Evolutionary conservation across 2,888 invertebrate genomes (phyloP).

Genomic region (Sipunculus nudus): DNA sequence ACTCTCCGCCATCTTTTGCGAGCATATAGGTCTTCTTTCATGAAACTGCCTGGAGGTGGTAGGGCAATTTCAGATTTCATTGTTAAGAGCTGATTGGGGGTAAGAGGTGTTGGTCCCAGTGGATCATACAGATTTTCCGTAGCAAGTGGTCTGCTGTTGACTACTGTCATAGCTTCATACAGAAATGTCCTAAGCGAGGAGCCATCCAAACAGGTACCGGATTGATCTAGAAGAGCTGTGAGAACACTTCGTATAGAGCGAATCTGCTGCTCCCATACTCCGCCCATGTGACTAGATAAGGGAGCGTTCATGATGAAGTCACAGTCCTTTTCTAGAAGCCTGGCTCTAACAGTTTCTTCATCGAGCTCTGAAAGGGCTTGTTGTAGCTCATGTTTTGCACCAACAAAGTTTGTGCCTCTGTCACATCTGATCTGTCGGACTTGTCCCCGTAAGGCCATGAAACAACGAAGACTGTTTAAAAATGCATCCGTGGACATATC

Average conservation of each 20-base stretch:
- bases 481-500: constrained; percentile 43
- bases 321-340: constrained; percentile 1
- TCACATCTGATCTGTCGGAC: constrained; percentile 38
- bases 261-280: constrained; percentile 25
- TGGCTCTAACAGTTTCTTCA: neutral
- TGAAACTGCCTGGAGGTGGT: constrained; percentile 19
- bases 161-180: constrained; percentile 22
- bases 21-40: constrained; percentile 13
- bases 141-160: constrained; percentile 21
- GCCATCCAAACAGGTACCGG: constrained; percentile 7
- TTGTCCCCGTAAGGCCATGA: constrained; percentile 38
- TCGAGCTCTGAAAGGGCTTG: constrained; percentile 6
- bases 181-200: constrained; percentile 30
- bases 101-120: constrained; percentile 8
- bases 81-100: constrained; percentile 19
- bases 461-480: constrained; percentile 41
- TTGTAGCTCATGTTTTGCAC: constrained; percentile 40
- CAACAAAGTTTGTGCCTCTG: constrained; percentile 45
- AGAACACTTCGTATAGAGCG: constrained; percentile 19
- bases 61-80: constrained; percentile 16
- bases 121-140: constrained; percentile 10
- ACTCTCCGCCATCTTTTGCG: constrained; percentile 17
- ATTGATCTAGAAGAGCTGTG: constrained; percentile 2
- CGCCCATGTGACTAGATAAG: constrained; percentile 18
- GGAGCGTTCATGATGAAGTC: constrained; percentile 17